These are phyloP conservation scores for Hydractinia symbiolongicarpus DNA, from an alignment of 30 jellyfish, hydroid and myxozoan species.

Conservation along the genomic window DNA sequence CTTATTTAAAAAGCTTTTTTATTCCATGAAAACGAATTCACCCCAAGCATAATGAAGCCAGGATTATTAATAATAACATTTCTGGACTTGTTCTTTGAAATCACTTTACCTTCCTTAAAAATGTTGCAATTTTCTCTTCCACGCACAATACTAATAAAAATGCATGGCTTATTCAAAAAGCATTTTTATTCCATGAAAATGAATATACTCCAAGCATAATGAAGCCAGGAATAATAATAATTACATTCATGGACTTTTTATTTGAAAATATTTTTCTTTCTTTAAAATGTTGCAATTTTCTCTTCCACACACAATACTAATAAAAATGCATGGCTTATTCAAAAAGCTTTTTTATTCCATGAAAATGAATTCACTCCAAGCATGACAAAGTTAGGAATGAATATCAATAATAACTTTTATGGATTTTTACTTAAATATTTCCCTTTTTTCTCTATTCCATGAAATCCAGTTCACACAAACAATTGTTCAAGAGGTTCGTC, in stretches of 20 bases:
- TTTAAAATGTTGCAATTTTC: neutral
- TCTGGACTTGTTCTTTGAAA: too few species aligned
- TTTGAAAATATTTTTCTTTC: neutral
- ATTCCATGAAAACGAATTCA: neutral
- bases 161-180: constrained; percentile 28
- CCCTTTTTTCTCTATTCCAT: too few species aligned
- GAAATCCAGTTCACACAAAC: too few species aligned
- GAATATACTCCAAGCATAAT: neutral
- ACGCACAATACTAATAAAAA: neutral
- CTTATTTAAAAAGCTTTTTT: too few species aligned
- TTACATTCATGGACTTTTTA: neutral
- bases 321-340: constrained; percentile 24
- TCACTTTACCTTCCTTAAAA: neutral
- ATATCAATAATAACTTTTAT: neutral
- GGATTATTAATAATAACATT: too few species aligned
- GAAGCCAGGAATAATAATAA: neutral
- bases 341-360: constrained; percentile 6
- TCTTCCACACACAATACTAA: constrained; percentile 10
- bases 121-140: constrained; percentile 16
- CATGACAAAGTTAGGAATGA: too few species aligned
- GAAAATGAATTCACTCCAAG: neutral
- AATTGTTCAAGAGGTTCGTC: too few species aligned
- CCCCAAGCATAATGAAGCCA: neutral
- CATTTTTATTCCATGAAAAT: neutral
- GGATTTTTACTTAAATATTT: too few species aligned